A percentile compares a stretch with the other conserved stretches of the same genome.
These are phyloP conservation scores for Eugnorisma glareosa DNA, from an alignment of 2,888 invertebrate species.

Conservation along the genomic window DNA sequence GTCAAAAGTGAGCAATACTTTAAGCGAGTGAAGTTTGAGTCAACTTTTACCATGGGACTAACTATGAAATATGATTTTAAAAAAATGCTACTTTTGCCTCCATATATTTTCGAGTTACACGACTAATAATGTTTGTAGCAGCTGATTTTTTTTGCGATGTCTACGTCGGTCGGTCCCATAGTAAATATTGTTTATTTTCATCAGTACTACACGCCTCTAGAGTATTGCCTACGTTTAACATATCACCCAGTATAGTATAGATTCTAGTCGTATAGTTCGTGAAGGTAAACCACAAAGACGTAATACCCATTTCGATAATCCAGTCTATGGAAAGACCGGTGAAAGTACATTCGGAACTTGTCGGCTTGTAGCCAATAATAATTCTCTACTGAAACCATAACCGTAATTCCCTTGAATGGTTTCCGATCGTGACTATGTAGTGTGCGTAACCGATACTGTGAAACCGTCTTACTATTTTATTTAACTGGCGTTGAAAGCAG, in stretches of 20 bases:
- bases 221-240: no score
- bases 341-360: slow-evolving; percentile 54
- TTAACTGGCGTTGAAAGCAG: slow-evolving; percentile 40
- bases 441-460: slow-evolving; percentile 56
- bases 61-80: no score
- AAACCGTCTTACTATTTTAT: slow-evolving; percentile 53
- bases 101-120: no score
- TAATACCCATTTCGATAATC: slow-evolving; percentile 3
- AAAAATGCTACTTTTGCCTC: no score
- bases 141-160: no score
- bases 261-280: not conserved
- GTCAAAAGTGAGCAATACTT: not conserved
- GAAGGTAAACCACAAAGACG: not conserved
- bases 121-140: no score
- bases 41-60: no score
- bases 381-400: slow-evolving; percentile 55
- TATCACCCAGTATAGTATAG: not conserved
- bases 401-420: slow-evolving; percentile 51
- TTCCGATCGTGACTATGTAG: slow-evolving; percentile 53
- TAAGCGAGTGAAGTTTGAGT: no score
- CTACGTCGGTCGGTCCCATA: no score
- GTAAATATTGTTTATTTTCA: not conserved
- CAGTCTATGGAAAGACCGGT: slow-evolving; percentile 21
- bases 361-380: slow-evolving; percentile 42
- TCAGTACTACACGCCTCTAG: not conserved